A percentile compares a stretch with the other conserved stretches of the same genome.
phyloP scores from a whole-genome alignment of 2,888 invertebrate species.

The Netelia fuscicornis region DNA sequence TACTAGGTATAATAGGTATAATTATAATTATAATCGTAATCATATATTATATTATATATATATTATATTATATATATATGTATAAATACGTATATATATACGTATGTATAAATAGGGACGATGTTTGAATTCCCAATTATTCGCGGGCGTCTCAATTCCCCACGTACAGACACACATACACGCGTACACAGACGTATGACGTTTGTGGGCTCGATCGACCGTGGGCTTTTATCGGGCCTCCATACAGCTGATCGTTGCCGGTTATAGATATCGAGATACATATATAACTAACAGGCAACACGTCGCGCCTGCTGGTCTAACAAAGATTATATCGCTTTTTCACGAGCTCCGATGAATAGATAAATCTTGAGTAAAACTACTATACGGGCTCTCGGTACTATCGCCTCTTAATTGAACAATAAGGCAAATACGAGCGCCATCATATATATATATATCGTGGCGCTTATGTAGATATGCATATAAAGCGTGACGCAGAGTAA shows the following conservation, averaged over 20 bases:
- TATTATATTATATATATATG: no score
- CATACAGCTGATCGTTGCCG: conserved; percentile 24
- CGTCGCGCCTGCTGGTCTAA: conserved; percentile 38
- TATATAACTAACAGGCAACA: neutral
- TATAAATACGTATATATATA: neutral
- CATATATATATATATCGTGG: neutral
- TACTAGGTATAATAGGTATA: no score
- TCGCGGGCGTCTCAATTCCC: conserved; percentile 11
- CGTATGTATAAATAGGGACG: conserved; percentile 2
- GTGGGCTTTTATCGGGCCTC: conserved; percentile 46
- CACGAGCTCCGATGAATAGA: neutral
- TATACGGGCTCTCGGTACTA: neutral
- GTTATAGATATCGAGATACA: conserved; percentile 7
- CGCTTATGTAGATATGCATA: no score
- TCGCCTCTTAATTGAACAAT: neutral
- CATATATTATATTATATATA: no score
- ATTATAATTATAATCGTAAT: no score
- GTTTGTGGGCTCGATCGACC: conserved; percentile 31
- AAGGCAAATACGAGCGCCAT: neutral
- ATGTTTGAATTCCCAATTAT: conserved; percentile 39
- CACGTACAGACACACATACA: neutral
- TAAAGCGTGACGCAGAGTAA: no score
- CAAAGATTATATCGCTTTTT: conserved; percentile 43
- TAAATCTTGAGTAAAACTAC: neutral
- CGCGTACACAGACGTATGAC: conserved; percentile 19